A percentile compares a stretch with the other conserved stretches of the same genome.
These are phyloP conservation scores for Limnothrissa miodon DNA, from an alignment of 2,113 vertebrate species.

Conservation along the genomic window DNA sequence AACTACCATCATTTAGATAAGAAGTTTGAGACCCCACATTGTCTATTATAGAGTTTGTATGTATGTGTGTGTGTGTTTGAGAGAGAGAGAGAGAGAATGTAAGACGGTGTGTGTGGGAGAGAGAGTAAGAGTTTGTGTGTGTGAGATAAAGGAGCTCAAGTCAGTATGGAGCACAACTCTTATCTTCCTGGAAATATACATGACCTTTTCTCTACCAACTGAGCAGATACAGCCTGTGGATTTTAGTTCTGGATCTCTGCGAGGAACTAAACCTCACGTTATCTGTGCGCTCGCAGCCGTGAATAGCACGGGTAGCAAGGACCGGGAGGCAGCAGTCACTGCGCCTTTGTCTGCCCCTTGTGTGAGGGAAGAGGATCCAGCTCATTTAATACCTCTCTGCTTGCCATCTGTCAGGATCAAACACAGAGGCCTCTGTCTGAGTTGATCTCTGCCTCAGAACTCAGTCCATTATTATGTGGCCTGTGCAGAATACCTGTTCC, in stretches of 20 bases:
- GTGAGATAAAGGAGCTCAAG: not conserved
- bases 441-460: not conserved
- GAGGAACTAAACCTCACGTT: not conserved
- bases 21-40: not conserved
- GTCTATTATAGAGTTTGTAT: not conserved
- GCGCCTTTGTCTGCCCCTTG: conserved; percentile 1
- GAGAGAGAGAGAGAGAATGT: conserved; percentile 25
- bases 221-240: not conserved
- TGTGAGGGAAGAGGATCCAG: conserved; percentile 8
- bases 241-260: conserved; percentile 16
- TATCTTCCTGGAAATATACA: not conserved
- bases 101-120: too few relatives aligned
- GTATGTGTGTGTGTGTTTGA: conserved; percentile 12
- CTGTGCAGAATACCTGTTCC: conserved; percentile 26
- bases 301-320: not conserved
- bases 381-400: conserved; percentile 11
- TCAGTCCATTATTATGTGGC: conserved; percentile 3
- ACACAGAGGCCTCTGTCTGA: conserved; percentile 9
- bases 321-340: not conserved
- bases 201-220: not conserved
- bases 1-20: not conserved
- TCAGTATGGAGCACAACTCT: not conserved
- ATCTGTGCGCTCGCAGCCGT: not conserved
- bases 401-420: conserved; percentile 14
- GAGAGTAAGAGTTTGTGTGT: not conserved